Conservation (phyloP, 2,888 invertebrate species). For the Sphinx pinastri region DNA sequence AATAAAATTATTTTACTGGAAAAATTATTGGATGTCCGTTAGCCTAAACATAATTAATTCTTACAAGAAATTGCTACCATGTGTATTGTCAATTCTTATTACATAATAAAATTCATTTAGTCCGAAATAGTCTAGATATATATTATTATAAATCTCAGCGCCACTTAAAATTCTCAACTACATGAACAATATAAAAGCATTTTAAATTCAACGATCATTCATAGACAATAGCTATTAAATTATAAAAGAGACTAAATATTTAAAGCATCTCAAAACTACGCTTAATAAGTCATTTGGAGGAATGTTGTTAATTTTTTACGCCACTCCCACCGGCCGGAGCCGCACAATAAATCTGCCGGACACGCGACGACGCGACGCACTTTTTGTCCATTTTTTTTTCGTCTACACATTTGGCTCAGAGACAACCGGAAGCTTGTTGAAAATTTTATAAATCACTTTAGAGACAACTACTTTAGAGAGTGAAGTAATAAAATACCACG, state of each 20-base stretch:
- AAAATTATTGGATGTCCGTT: too few species aligned
- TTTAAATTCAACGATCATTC: neutral
- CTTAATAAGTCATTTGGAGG: slow-evolving; percentile 21
- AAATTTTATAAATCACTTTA: slow-evolving; percentile 1
- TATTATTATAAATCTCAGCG: too few species aligned
- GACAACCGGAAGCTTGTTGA: slow-evolving; percentile 23
- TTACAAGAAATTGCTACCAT: too few species aligned
- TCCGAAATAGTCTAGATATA: too few species aligned
- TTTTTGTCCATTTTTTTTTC: slow-evolving; percentile 11
- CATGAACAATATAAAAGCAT: too few species aligned
- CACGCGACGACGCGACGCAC: slow-evolving; percentile 27
- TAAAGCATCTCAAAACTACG: neutral
- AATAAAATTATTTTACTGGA: too few species aligned
- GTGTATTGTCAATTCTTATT: too few species aligned
- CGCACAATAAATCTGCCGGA: slow-evolving; percentile 27
- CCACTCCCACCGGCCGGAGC: slow-evolving; percentile 18
- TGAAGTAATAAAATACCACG: neutral
- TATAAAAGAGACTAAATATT: neutral
- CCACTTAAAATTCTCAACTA: too few species aligned
- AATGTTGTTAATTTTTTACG: slow-evolving; percentile 31
- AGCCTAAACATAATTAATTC: too few species aligned
- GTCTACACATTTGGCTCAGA: slow-evolving; percentile 14
- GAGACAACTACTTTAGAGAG: neutral
- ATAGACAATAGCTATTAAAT: too few species aligned
- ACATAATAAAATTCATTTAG: too few species aligned